Base-by-base conservation (phyloP, 2,888 invertebrate genomes). In the Cataglyphis altisquamis region DNA sequence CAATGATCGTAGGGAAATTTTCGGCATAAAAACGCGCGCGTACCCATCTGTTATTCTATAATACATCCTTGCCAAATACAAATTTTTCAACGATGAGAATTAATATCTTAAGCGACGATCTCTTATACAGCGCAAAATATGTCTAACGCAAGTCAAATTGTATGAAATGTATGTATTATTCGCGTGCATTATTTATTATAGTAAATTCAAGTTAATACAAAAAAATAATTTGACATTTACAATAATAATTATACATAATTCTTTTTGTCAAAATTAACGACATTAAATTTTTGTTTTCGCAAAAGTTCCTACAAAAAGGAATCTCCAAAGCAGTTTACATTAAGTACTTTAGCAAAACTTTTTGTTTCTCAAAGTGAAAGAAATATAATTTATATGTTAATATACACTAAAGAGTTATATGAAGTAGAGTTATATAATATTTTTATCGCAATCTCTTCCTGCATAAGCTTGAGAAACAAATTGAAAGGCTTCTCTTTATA, bases 1-100 rank as follows among this genome's bases (percentile, higher is more conserved):
- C n/a, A 29, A 68, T 32, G 25, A 77, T 68, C 77, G 68, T 29
- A 68, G 41, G 15, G n/a, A 45, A 77, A 67, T 68, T 77, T 55
- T 29, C 12, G 25, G n/a, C 15, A 67, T 25, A 39, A 55, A 55
- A 52, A 6, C 6, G 18, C 6, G 15, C 66, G 0, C 9, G 12
- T 12, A 25, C 66, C 9, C 10, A 8, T 55, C 0, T 25, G 3
- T 29, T 10, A 1, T 8, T 29, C 12, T 29, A 15, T 18, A 9
- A 25, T 18, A 52, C 8, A 3, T 67, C 29, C n/a, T 15, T 0
- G 29, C 25, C 15, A n/a, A 55, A 67, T 55, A 36, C 12, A 3
- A 15, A 62, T 52, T 18, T 52, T 52, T 39, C 12, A 4, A 21
- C 9, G 2, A 41, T 39, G 21, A 39, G 21, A 21, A n/a, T 25